These are phyloP conservation scores for Eupsilia transversa DNA, from an alignment of 2,888 invertebrate genomes.

Conservation along the genomic window DNA sequence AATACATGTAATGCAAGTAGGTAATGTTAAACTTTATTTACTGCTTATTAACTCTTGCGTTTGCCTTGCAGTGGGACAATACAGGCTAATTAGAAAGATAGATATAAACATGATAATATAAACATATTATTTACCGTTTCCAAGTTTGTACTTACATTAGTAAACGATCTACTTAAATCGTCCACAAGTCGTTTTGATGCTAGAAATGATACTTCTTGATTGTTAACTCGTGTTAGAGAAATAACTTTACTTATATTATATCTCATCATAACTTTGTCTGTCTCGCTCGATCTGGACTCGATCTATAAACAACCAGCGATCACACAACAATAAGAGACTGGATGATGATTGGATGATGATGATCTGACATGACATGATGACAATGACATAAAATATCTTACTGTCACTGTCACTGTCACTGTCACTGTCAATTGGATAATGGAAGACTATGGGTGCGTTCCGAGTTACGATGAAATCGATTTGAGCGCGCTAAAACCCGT, in stretches of 20 bases:
- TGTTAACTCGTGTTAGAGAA: slow-evolving; percentile 45
- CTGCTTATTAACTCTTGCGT: neutral
- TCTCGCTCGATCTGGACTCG: too few species aligned
- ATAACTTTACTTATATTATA: slow-evolving; percentile 52
- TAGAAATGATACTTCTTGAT: slow-evolving; percentile 40
- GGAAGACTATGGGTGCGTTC: too few species aligned
- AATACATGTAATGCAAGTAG: neutral
- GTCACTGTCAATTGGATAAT: too few species aligned
- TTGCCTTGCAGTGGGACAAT: neutral
- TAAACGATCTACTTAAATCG: slow-evolving; percentile 36
- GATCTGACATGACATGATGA: too few species aligned
- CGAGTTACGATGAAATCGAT: too few species aligned
- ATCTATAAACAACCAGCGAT: too few species aligned
- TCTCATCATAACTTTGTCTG: slow-evolving; percentile 48
- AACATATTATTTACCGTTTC: neutral
- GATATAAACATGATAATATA: neutral
- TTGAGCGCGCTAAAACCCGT: too few species aligned
- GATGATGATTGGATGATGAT: too few species aligned
- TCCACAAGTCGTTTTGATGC: slow-evolving; percentile 24
- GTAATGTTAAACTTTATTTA: neutral
- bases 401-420: too few species aligned
- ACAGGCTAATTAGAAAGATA: neutral
- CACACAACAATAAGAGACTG: too few species aligned
- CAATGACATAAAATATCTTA: too few species aligned
- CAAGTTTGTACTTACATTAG: slow-evolving; percentile 51